Conservation (phyloP, 2,113 vertebrate species). For the Chroicocephalus ridibundus region DNA sequence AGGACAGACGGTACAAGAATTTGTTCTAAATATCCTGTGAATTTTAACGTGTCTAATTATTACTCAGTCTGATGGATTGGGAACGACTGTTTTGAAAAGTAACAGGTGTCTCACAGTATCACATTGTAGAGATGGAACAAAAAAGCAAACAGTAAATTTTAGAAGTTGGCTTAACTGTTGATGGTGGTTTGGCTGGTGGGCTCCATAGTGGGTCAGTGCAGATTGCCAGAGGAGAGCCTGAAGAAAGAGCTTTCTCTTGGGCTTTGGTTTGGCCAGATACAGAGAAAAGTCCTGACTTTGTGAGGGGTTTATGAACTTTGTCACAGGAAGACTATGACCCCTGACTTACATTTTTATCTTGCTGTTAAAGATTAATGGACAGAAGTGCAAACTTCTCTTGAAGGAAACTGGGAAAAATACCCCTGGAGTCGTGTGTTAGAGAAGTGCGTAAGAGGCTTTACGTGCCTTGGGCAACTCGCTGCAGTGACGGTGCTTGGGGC, state of each 20-base stretch:
- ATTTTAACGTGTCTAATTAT: background rate
- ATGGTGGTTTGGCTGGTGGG: background rate
- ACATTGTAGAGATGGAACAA: background rate
- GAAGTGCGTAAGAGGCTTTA: background rate
- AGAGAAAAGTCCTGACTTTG: background rate
- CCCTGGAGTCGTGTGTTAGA: accelerated
- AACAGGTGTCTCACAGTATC: too few species aligned
- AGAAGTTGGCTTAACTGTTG: too few species aligned
- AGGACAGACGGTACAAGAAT: background rate
- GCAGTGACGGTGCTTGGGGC: background rate
- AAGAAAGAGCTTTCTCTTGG: background rate
- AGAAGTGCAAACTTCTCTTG: background rate
- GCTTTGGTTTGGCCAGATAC: background rate
- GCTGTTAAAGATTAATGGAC: background rate
- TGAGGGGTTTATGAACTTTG: background rate
- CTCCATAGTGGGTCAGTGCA: accelerated
- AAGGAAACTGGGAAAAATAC: background rate
- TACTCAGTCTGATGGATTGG: background rate
- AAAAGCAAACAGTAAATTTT: background rate
- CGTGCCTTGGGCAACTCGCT: background rate
- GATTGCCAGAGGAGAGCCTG: background rate
- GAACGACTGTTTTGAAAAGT: too few species aligned
- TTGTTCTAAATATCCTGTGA: background rate
- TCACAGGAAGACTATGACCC: background rate
- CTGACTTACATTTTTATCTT: background rate